Base-by-base conservation (phyloP, 1,140 invertebrate species). In the Chlorops oryzae region DNA sequence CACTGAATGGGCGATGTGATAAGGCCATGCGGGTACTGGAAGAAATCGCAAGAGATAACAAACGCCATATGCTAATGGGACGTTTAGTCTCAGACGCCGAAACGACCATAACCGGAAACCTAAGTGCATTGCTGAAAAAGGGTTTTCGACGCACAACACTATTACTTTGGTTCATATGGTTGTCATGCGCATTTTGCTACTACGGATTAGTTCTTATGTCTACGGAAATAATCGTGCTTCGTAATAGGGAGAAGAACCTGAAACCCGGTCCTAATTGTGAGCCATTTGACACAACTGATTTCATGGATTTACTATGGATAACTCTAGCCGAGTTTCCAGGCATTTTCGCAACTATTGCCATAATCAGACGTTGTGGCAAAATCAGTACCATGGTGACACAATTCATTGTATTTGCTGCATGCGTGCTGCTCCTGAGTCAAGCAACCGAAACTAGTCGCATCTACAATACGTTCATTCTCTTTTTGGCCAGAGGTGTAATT, bases 161-260 rank as follows among this genome's bases (percentile, higher is more conserved):
- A 15, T 75, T 96, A 4, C 74, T 96, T 3, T 96, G 92, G 93
- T 83, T 94, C 59, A 93, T 96, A 54, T 97, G 92, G 92, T 86
- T 92, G 76, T 82, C 88, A 0, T 93, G 91, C 74, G 91, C 93
- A 2, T 96, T 97, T 74, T 94, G 90, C 59, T 98, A 98, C 69
- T 97, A 97, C 71, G 94, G 94, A 2, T 79, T 96, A 27, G 92
- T 98, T 4, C 74, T 97, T 37, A 92, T 97, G 83, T 94, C 92
- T 1, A 96, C 93, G 2, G 93, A 96, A 73, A 75, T 97, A 23
- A 90, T 97, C 74, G 76, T 80, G 2, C 71, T 75, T n/a, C 27
- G 50, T 32, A 58, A 61, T 21, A 59, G 61, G 10, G 69, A 63
- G 54, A 59, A 37, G 57, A 54, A 46, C 62, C 49, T 58, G 4